Base-by-base conservation (phyloP, 2,113 vertebrate species). In the Microcebus jonahi region DNA sequence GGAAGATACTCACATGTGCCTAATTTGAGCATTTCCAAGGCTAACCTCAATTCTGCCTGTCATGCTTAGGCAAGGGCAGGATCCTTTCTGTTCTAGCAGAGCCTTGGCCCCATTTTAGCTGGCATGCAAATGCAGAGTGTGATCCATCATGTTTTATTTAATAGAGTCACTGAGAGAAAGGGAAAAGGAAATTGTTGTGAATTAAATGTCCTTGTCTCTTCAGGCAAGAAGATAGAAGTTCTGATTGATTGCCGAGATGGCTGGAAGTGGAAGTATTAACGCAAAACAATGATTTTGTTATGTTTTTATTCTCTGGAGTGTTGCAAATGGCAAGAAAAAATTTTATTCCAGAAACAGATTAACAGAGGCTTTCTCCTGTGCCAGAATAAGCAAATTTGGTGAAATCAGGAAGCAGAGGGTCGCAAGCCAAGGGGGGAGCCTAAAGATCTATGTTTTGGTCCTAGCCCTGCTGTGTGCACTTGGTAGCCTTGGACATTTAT, bases 191-290 rank as follows among this genome's bases (percentile, higher is more conserved):
- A 98, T 97, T 98, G 93, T 83, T 97, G 95, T 97, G 98, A 99
- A 98, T 98, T 98, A 98, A 98, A 98, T 97, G 96, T 97, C 98
- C 89, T 97, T 98, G 87, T 98, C 98, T 98, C 96, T 98, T 97
- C 92, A 96, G 96, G 96, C 96, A 97, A 92, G 92, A 97, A 98
- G 93, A 97, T 98, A 97, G 96, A 95, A 92, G 90, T 97, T 97
- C 95, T 96, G 96, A 98, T 98, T 98, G 97, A 98, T 98, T 98
- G 97, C 88, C 53, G 7, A 95, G 17, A 20, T 82, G n/a, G 45
- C 73, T 98, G 84, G 95, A 92, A 98, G 96, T 96, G 65, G 84
- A 96, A 97, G 82, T 96, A 97, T 97, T 94, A 98, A 97, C 0
- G 20, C 90, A 91, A 97, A 95, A 95, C 85, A 95, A 87, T 96